Base-by-base conservation (phyloP, 37 sponge, comb jelly and placozoan species). In the Theonella swinhoei region DNA sequence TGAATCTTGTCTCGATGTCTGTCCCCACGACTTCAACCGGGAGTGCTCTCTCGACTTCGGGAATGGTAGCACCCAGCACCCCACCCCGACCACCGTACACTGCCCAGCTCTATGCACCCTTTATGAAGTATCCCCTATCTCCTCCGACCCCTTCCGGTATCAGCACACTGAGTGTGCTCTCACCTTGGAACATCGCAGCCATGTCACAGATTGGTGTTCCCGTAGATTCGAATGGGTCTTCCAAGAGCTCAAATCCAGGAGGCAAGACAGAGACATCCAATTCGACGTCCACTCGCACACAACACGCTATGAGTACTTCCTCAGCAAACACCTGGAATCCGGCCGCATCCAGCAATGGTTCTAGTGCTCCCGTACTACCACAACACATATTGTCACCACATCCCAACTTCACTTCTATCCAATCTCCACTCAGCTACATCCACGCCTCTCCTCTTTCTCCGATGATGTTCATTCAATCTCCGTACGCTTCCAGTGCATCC, bases 361-460 rank as follows among this genome's bases (percentile, higher is more conserved):
- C 68, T 4, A 39, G n/a, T 25, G 4, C 67, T 37, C 7, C 80
- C 5, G 2, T 38, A 9, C 2, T 40, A 1, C 80, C 38, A 19
- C 80, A 30, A 3, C 37, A 79, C 38, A 33, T 40, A 19, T 17
- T 79, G 42, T 79, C 80, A n/a, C 59, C 81, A 7, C 62, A 19
- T 58, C 35, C 81, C 8, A 23, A 30, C 40, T 75, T 76, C 62
- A 40, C 47, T 40, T 77, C 83, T 23, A 62, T 77, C 36, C 89
- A 59, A 2, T 87, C 88, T 34, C 88, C 88, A 34, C 76, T 83
- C 19, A 67, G 67, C 72, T 86, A 63, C 42, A 62, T 77, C 64
- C 82, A 70, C 69, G n/a, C 39, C 58, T 80, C 77, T 5, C 91
- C 91, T 7, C 59, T 67, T 38, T 85, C 90, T 26, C 90, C 86